Percentiles rank a stretch among this genome's conserved stretches.
Evolutionary conservation across 1,140 invertebrate species (phyloP).

Genomic region (Belonocnema kinseyi): DNA sequence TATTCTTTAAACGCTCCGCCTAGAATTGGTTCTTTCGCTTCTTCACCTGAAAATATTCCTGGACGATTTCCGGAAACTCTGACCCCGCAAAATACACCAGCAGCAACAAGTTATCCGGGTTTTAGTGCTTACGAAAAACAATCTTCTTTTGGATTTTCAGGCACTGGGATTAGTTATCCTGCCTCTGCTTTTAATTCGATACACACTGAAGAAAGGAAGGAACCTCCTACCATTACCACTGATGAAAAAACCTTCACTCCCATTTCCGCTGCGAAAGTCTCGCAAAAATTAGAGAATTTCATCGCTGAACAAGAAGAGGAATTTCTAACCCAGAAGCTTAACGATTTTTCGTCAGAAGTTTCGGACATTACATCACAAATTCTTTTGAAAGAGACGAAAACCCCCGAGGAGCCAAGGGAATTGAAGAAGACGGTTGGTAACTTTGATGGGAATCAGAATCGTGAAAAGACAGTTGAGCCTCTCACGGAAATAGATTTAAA

Average conservation of each 20-base stretch:
- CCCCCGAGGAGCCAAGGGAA: background rate
- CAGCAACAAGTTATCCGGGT: conserved; percentile 58
- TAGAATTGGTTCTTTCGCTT: conserved; percentile 38
- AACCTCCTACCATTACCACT: background rate
- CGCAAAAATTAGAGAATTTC: conserved; percentile 68
- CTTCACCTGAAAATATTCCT: conserved; percentile 59
- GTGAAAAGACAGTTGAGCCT: conserved; percentile 34
- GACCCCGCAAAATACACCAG: conserved; percentile 71
- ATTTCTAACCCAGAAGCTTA: conserved; percentile 11
- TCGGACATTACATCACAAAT: conserved; percentile 39
- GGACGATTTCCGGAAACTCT: conserved; percentile 55
- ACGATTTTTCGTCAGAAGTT: conserved; percentile 40
- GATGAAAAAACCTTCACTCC: conserved; percentile 59
- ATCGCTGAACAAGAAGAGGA: conserved; percentile 63
- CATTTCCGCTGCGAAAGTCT: conserved; percentile 65
- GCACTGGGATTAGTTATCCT: conserved; percentile 27
- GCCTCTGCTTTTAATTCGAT: conserved; percentile 42
- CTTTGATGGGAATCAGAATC: conserved; percentile 9
- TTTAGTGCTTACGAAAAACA: conserved; percentile 42
- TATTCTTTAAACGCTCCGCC: conserved; percentile 21
- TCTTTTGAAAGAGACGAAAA: background rate
- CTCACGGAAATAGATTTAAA: conserved; percentile 55
- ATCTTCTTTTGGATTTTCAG: conserved; percentile 15
- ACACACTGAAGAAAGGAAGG: background rate
- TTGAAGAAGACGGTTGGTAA: background rate